Conservation (phyloP, 2,888 invertebrate species). For the Choristoneura rosaceana region DNA sequence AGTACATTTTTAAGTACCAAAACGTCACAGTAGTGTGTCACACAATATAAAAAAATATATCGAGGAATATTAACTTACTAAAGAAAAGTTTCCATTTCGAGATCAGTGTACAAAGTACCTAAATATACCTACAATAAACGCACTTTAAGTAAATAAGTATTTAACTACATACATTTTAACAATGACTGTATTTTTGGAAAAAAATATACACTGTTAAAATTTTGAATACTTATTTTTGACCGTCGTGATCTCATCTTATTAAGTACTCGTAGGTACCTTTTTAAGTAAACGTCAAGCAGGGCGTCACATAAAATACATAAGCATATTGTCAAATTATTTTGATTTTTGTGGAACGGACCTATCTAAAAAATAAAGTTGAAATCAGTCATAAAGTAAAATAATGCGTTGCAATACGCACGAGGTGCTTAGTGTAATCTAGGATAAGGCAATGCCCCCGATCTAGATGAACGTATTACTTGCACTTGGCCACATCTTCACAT, state of each 20-base stretch:
- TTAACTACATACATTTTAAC: too few species aligned
- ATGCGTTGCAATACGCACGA: neutral
- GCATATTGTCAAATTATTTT: too few species aligned
- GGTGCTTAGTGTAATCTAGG: slow-evolving; percentile 2
- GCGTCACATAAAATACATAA: too few species aligned
- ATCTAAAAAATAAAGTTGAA: neutral
- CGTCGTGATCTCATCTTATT: too few species aligned
- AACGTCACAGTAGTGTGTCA: neutral
- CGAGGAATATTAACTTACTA: neutral
- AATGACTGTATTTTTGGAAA: too few species aligned
- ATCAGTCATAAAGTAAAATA: neutral
- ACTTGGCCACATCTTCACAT: slow-evolving; percentile 31
- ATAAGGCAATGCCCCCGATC: slow-evolving; percentile 30
- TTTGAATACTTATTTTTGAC: too few species aligned
- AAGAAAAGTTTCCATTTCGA: neutral
- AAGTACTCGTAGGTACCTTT: neutral
- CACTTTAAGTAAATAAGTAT: too few species aligned
- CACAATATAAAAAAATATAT: neutral
- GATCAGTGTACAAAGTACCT: neutral
- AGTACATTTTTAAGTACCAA: neutral
- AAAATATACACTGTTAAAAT: too few species aligned
- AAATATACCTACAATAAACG: too few species aligned
- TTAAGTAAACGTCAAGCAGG: neutral
- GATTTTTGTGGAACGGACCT: too few species aligned
- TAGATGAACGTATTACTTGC: slow-evolving; percentile 32